A percentile compares a stretch with the other conserved stretches of the same genome.
Evolutionary conservation across 2,797 vertebrate genomes (phyloP).

Genomic region (Poeciliopsis paucimaculata): DNA sequence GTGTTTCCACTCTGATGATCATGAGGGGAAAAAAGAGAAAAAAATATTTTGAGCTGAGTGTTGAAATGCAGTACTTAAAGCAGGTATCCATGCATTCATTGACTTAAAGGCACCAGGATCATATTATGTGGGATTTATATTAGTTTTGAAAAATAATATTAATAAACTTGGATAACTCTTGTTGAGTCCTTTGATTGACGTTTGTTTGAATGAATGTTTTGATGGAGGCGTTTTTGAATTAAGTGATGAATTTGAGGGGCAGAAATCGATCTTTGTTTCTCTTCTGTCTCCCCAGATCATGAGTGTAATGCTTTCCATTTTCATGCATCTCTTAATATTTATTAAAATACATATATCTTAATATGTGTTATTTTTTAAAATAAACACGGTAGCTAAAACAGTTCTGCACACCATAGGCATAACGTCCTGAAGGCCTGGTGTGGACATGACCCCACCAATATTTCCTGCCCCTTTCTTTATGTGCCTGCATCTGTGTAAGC

Average conservation of each 20-base stretch:
- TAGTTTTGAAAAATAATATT: constrained; percentile 93
- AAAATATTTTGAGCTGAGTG: constrained; percentile 85
- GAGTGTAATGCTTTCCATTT: constrained; percentile 1
- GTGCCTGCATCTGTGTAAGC: no score
- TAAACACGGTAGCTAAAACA: neutral
- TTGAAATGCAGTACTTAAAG: constrained; percentile 91
- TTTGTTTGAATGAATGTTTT: constrained; percentile 14
- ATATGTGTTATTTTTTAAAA: neutral
- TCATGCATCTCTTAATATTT: neutral
- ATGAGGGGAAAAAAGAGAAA: constrained; percentile 58
- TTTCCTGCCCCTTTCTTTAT: no score
- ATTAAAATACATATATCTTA: neutral
- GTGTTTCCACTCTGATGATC: constrained; percentile 87
- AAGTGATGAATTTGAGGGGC: neutral
- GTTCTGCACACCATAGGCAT: neutral
- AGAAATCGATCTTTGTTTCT: neutral
- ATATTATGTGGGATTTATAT: constrained; percentile 92
- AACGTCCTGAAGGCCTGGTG: no score
- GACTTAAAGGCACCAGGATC: constrained; percentile 89
- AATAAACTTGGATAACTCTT: constrained; percentile 99
- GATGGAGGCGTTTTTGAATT: neutral
- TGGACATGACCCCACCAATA: no score
- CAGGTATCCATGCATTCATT: constrained; percentile 92
- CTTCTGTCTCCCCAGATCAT: neutral
- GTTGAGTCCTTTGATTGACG: constrained; percentile 82